Conservation (phyloP, 2,113 vertebrate species). For the Brachirus orientalis region DNA sequence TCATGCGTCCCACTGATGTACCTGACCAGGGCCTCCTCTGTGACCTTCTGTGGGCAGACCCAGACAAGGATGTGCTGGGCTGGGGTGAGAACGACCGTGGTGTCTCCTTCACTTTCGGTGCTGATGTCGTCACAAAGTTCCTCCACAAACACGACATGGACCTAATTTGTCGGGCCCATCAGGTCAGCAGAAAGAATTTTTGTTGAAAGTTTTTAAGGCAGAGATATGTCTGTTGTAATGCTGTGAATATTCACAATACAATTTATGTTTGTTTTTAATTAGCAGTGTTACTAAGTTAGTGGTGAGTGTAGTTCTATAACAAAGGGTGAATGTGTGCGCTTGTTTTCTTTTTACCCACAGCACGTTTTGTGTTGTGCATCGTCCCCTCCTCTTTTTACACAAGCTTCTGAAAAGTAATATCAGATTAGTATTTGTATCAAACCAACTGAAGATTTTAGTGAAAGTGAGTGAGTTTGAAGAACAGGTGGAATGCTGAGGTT, state of each 20-base stretch:
- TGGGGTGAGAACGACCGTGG: conserved; percentile 97
- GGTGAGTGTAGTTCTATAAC: too few relatives aligned
- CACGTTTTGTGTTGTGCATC: too few relatives aligned
- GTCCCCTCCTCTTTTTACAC: too few relatives aligned
- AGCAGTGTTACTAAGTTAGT: too few relatives aligned
- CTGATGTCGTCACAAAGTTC: conserved; percentile 96
- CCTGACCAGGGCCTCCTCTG: conserved; percentile 97
- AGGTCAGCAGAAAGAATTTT: conserved; percentile 80
- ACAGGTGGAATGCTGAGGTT: conserved; percentile 9
- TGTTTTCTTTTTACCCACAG: too few relatives aligned
- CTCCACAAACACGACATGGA: conserved; percentile 97
- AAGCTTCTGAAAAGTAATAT: background rate
- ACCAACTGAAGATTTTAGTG: background rate
- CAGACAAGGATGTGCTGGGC: conserved; percentile 95
- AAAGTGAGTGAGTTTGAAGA: conserved; percentile 19
- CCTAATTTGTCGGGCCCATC: conserved; percentile 96
- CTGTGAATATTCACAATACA: too few relatives aligned
- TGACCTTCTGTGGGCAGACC: conserved; percentile 95
- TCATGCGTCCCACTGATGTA: conserved; percentile 96
- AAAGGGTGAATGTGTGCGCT: too few relatives aligned
- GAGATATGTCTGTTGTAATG: too few relatives aligned
- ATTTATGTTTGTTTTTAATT: too few relatives aligned
- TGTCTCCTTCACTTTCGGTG: conserved; percentile 96
- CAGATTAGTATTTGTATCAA: background rate
- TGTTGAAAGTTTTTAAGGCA: background rate